Percentiles rank a stretch among this genome's conserved stretches.
These are phyloP conservation scores for Zaprionus camerounensis DNA, from an alignment of 1,140 invertebrate genomes.

Conservation along the genomic window DNA sequence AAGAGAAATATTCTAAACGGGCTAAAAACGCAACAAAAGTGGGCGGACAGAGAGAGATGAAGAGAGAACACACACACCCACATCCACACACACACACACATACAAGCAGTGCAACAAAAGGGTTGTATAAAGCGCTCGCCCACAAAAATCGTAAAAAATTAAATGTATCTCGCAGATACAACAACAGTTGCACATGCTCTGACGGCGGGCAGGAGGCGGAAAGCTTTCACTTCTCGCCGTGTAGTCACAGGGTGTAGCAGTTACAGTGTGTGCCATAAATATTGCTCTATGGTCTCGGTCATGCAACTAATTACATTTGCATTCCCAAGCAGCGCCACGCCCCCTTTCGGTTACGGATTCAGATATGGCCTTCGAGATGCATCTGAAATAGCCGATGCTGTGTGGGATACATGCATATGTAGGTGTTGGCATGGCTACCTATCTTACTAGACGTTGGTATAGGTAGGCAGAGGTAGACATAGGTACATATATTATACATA, in stretches of 20 bases:
- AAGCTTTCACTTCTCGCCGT: slow-evolving; percentile 57
- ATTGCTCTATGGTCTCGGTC: slow-evolving; percentile 80
- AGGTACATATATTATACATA: no score
- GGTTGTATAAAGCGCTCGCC: slow-evolving; percentile 59
- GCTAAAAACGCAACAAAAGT: slow-evolving; percentile 22
- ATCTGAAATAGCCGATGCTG: background rate
- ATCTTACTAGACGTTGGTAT: background rate
- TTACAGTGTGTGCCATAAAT: slow-evolving; percentile 75
- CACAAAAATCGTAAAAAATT: slow-evolving; percentile 79
- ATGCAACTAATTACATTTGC: slow-evolving; percentile 81
- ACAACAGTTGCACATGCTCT: slow-evolving; percentile 54
- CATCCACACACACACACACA: background rate
- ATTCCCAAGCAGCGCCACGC: slow-evolving; percentile 36
- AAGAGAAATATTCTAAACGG: slow-evolving; percentile 70
- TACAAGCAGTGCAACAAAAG: slow-evolving; percentile 26
- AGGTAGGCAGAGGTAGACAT: background rate
- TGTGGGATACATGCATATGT: background rate
- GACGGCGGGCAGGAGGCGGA: background rate
- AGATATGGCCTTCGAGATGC: background rate
- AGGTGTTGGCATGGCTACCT: background rate
- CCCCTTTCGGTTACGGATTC: background rate
- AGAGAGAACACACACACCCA: background rate
- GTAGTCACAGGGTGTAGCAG: slow-evolving; percentile 48
- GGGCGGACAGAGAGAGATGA: background rate
- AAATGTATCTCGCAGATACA: slow-evolving; percentile 77